Conservation (phyloP, 2,113 vertebrate genomes). For the Mesembrinibis cayennensis region DNA sequence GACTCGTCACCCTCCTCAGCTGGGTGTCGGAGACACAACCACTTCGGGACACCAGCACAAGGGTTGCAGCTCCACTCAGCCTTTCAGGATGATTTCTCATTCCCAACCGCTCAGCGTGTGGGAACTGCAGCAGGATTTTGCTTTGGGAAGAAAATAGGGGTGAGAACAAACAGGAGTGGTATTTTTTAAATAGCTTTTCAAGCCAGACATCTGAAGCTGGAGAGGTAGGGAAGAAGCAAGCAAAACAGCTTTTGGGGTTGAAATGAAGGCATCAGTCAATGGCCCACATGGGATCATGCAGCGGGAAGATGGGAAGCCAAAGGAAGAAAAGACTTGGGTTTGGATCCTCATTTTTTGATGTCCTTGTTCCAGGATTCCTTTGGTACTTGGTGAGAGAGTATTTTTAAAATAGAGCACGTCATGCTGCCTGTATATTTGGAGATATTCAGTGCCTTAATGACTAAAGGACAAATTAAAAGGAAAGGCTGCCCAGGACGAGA, state of each 20-base stretch:
- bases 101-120: rapidly evolving
- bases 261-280: not conserved
- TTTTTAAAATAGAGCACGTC: not conserved
- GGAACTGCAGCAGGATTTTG: not conserved
- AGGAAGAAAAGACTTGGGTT: not conserved
- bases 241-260: not conserved
- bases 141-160: not conserved
- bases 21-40: not conserved
- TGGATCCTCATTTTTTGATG: not conserved
- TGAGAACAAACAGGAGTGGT: not conserved
- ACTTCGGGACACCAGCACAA: not conserved
- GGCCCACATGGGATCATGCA: not conserved
- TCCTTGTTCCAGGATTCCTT: not conserved
- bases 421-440: not conserved
- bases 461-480: not conserved
- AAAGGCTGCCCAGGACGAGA: not conserved
- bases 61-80: not conserved
- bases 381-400: not conserved
- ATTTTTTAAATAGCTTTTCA: not conserved
- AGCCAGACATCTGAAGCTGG: not conserved
- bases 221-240: not conserved
- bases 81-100: not conserved
- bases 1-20: not conserved
- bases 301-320: not conserved
- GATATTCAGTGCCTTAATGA: not conserved